Conservation (phyloP, 2,797 vertebrate genomes). For the Momotus momota region DNA sequence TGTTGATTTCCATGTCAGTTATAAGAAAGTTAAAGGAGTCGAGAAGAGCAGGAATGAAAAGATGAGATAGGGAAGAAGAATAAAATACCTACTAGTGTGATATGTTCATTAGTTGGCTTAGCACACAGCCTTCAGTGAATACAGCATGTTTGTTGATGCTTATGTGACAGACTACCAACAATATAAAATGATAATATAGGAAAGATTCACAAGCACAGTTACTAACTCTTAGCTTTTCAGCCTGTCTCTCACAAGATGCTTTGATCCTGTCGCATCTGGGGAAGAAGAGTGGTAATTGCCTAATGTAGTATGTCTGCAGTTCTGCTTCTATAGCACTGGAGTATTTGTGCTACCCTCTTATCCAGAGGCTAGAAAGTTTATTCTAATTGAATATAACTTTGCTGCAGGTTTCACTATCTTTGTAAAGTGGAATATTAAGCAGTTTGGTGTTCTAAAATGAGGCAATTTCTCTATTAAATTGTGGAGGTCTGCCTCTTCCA, state of each 20-base stretch:
- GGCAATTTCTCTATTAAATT: background rate
- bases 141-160: background rate
- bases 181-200: background rate
- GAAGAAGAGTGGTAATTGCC: background rate
- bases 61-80: background rate
- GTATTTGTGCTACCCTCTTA: background rate
- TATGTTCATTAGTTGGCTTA: background rate
- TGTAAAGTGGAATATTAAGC: background rate
- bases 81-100: background rate
- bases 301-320: background rate
- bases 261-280: background rate
- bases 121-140: background rate
- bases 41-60: background rate
- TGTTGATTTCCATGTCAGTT: background rate
- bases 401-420: background rate
- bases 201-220: background rate
- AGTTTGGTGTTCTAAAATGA: background rate
- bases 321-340: background rate
- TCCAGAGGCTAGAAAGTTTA: background rate
- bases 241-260: background rate
- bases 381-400: background rate
- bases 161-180: background rate
- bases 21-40: background rate
- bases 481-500: background rate
- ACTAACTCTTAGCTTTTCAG: background rate